Evolutionary conservation across 2,113 vertebrate genomes (phyloP), one percentile per base, ranked within the genome.

Genomic region (Pseudopipra pipra): DNA sequence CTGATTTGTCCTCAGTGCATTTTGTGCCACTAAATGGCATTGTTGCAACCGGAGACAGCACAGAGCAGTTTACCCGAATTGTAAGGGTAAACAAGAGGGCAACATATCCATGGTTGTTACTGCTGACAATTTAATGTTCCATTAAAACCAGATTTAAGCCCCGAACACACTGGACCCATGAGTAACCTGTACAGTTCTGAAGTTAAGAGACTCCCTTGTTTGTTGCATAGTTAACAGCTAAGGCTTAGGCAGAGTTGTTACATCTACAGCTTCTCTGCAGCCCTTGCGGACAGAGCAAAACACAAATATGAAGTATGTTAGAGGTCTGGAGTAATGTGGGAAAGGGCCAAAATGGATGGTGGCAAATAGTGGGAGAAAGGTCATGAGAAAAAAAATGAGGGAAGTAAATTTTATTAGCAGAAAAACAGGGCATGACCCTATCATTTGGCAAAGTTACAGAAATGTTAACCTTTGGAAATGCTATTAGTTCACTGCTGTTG

Each of bases 401-500:
- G 62, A 96, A 94, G 75, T 46, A 68, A 95, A 94, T 93, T 77
- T 56, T 41, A 46, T 90, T 61, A 95, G 88, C 93, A 96, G 95
- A 81, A 95, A 92, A 94, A 81, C 62, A 93, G 92, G 96, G 95
- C 93, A 97, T 68, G 96, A 96, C 95, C 95, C 90, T 71, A 72
- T 72, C 73, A 68, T 78, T 90, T 95, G 96, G 96, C 96, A 90
- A 84, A 65, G 79, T 49, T 86, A 86, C 95, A 96, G 96, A 93
- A 86, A 77, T 35, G 72, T 84, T 97, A 94, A 94, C 96, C 93
- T 95, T 93, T 97, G 95, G 92, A 94, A 95, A 94, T 78, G 85
- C 88, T 92, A 65, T 96, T 93, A 94, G 93, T 95, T 95, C 92
- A 74, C 35, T 67, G 72, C 93, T 90, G 76, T 62, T 94, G 95